Evolutionary conservation across 2,888 invertebrate species (phyloP).

Genomic region (Aromia moschata): DNA sequence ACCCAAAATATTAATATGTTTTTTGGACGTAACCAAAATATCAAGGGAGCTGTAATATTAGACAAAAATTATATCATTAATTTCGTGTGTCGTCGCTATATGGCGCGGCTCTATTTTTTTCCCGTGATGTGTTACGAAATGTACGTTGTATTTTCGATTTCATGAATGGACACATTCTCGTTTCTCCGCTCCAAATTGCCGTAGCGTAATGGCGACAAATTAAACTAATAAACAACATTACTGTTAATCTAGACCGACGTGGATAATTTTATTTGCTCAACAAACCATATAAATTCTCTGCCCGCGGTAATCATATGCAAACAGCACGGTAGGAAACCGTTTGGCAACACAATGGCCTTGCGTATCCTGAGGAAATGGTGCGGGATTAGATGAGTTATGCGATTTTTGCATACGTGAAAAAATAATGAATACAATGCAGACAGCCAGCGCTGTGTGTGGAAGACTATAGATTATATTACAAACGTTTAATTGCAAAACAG

Average conservation of each 20-base stretch:
- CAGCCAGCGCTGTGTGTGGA: no score
- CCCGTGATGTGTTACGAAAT: no score
- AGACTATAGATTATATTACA: no score
- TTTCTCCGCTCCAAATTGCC: slow-evolving; percentile 17
- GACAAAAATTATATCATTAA: no score
- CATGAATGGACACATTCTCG: background rate
- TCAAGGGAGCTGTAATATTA: no score
- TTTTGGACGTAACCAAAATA: no score
- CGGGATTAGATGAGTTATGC: slow-evolving; percentile 9
- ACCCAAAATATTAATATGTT: no score
- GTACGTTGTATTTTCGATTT: no score
- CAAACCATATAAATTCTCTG: slow-evolving; percentile 26
- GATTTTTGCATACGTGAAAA: slow-evolving; percentile 3
- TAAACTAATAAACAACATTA: slow-evolving; percentile 19
- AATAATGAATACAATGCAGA: background rate
- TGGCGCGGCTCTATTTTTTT: no score
- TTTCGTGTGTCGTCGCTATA: no score
- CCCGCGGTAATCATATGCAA: slow-evolving; percentile 6
- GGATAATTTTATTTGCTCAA: slow-evolving; percentile 22
- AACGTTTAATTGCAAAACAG: no score
- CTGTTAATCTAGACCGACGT: slow-evolving; percentile 10
- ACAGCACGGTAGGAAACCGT: slow-evolving; percentile 5
- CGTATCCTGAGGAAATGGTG: slow-evolving; percentile 15
- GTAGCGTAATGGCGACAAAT: slow-evolving; percentile 22
- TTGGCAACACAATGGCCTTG: slow-evolving; percentile 27